phyloP scores from a whole-genome alignment of 2,888 invertebrate genomes.

The Athetis lepigone region DNA sequence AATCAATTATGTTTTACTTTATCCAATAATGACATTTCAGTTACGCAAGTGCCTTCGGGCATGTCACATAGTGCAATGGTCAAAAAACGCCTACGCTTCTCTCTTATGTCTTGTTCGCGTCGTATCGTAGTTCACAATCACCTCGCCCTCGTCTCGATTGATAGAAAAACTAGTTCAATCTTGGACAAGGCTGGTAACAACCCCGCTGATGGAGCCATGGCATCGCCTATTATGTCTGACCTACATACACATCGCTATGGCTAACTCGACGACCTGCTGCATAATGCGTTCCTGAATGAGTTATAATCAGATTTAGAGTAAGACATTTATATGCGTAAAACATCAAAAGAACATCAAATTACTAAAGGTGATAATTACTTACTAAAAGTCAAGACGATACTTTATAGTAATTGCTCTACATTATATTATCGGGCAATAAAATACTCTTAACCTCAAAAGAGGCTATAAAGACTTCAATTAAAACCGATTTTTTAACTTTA shows the following conservation, averaged over 20 bases:
- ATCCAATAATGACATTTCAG: conserved; percentile 27
- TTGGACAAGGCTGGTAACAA: conserved; percentile 82
- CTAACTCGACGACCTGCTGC: conserved; percentile 66
- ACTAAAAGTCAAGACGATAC: conserved; percentile 7
- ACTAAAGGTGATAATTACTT: neutral
- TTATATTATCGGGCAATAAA: conserved; percentile 26
- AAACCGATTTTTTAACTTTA: conserved; percentile 10
- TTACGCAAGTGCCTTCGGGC: conserved; percentile 29
- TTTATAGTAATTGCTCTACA: conserved; percentile 9
- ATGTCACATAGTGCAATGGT: conserved; percentile 34
- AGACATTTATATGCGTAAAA: too few relatives aligned
- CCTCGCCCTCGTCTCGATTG: conserved; percentile 80
- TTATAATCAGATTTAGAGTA: conserved; percentile 23
- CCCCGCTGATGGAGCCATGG: conserved; percentile 78
- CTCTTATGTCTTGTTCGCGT: conserved; percentile 57
- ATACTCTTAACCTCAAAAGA: conserved; percentile 25
- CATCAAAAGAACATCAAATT: conserved; percentile 21
- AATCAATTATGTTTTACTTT: conserved; percentile 36
- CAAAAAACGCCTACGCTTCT: conserved; percentile 58
- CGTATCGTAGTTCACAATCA: conserved; percentile 73
- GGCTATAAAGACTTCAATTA: conserved; percentile 30
- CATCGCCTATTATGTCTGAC: conserved; percentile 83
- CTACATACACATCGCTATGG: conserved; percentile 76
- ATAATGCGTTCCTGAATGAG: conserved; percentile 48
- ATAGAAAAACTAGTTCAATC: conserved; percentile 87